Evolutionary conservation across 2,888 invertebrate genomes (phyloP).

Genomic region (Macrophya annulata): DNA sequence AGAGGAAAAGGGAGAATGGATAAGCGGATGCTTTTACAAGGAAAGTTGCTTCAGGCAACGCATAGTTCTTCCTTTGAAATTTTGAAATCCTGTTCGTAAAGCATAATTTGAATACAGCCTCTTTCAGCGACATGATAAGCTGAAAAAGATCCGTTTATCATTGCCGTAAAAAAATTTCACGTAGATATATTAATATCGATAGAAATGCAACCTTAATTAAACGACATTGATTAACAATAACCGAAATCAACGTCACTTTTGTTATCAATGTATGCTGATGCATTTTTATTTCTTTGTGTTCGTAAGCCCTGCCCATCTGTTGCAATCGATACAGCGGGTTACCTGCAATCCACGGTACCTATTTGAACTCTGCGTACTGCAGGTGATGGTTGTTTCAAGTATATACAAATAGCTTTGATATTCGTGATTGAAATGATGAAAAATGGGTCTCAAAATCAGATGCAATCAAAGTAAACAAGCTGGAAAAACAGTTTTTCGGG

Average conservation of each 20-base stretch:
- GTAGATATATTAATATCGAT: neutral
- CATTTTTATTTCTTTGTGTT: neutral
- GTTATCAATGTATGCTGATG: neutral
- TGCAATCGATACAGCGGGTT: neutral
- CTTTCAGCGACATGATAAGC: neutral
- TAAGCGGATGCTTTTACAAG: neutral
- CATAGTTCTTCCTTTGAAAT: conserved; percentile 18
- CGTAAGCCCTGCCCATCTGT: neutral
- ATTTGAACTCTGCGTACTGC: neutral
- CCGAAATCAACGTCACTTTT: neutral
- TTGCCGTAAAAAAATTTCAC: neutral
- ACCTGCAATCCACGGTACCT: neutral
- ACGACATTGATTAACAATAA: neutral
- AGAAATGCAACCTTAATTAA: neutral
- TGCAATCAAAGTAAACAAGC: no score
- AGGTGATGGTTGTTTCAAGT: neutral
- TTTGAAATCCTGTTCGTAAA: neutral
- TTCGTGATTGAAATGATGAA: neutral
- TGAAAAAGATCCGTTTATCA: neutral
- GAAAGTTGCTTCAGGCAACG: neutral
- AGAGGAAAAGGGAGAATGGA: neutral
- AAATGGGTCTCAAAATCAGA: neutral
- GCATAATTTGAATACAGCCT: conserved; percentile 9
- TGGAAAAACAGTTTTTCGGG: no score
- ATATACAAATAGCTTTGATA: neutral